These are phyloP conservation scores for Amorpha juglandis DNA, from an alignment of 2,888 invertebrate genomes.

Conservation along the genomic window DNA sequence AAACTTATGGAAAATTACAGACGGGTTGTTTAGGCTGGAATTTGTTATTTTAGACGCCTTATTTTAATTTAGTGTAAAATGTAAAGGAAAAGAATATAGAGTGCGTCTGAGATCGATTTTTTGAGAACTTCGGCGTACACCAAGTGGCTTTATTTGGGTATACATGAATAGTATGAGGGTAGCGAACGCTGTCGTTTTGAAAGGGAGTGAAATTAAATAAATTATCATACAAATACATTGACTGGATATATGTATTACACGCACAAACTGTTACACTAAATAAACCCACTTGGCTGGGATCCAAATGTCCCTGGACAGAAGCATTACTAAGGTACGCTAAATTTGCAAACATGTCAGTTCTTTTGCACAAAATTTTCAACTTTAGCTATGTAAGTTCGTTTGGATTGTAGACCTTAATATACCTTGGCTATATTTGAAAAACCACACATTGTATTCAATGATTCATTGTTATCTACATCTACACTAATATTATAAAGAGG, in stretches of 20 bases:
- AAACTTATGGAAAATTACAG: constrained; percentile 16
- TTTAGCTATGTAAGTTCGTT: neutral
- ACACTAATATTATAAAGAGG: no score
- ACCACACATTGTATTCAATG: no score
- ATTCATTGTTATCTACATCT: no score
- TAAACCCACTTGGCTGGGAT: constrained; percentile 62
- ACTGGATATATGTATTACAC: constrained; percentile 55
- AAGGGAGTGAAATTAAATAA: constrained; percentile 36
- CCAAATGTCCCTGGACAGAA: constrained; percentile 54
- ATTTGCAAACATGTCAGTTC: constrained; percentile 59
- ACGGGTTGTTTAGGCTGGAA: constrained; percentile 8
- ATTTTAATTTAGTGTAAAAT: constrained; percentile 17
- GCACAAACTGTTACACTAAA: constrained; percentile 58
- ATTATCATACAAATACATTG: constrained; percentile 59
- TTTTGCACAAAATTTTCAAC: constrained; percentile 31
- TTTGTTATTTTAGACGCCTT: constrained; percentile 8
- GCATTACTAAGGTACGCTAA: constrained; percentile 50
- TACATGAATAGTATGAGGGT: neutral
- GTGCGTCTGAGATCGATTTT: neutral
- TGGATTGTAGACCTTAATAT: no score
- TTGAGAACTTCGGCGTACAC: neutral
- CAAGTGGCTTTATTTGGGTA: neutral
- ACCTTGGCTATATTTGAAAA: no score
- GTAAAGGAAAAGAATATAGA: constrained; percentile 4
- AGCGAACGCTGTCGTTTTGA: neutral